Evolutionary conservation across 2,113 vertebrate genomes (phyloP).

Genomic region (Brachyhypopomus gauderio): DNA sequence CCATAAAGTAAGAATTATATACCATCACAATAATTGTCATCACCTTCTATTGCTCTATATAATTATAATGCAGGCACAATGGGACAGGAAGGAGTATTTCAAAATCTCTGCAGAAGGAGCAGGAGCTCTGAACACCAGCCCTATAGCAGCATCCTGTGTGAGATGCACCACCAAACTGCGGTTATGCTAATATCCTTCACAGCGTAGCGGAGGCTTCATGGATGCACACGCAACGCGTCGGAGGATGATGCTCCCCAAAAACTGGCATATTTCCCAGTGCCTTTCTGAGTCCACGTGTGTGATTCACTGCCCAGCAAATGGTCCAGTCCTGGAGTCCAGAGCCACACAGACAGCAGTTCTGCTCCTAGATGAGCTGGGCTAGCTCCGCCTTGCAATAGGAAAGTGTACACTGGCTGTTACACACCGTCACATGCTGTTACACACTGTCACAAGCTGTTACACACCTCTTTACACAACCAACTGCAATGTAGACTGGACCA

Average conservation of each 20-base stretch:
- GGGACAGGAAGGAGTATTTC: not conserved
- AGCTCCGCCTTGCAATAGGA: too few species aligned
- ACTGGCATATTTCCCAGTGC: not conserved
- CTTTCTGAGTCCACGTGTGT: not conserved
- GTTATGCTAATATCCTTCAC: not conserved
- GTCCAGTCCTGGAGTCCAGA: too few species aligned
- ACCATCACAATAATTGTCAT: too few species aligned
- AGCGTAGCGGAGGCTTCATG: constrained; percentile 6
- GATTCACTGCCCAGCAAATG: too few species aligned
- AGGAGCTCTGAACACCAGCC: constrained; percentile 5
- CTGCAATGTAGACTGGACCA: too few species aligned
- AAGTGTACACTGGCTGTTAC: too few species aligned
- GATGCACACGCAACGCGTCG: constrained; percentile 21
- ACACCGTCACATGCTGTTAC: not conserved
- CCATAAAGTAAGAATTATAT: not conserved
- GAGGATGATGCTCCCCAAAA: not conserved
- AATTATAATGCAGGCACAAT: too few species aligned
- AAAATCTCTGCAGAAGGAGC: constrained; percentile 11
- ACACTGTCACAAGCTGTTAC: not conserved
- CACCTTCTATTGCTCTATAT: too few species aligned
- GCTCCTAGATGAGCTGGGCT: too few species aligned
- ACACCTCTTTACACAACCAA: not conserved
- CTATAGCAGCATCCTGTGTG: not conserved
- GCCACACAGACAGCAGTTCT: too few species aligned
- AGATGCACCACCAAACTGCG: not conserved